Conservation (phyloP, 2,113 vertebrate species). For the Pteronura brasiliensis region DNA sequence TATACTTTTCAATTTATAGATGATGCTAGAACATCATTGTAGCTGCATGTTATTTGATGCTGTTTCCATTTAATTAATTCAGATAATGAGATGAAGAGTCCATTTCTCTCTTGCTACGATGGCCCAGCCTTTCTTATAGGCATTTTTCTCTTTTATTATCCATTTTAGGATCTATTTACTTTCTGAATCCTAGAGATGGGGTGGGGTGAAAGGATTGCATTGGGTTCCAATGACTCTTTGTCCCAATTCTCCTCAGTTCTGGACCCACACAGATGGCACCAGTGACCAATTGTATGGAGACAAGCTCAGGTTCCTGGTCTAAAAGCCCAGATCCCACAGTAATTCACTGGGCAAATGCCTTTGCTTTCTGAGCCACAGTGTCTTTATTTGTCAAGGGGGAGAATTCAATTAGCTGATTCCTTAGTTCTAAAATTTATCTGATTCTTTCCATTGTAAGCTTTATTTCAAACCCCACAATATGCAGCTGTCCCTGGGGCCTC, state of each 20-base stretch:
- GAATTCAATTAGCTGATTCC: slow-evolving; percentile 31
- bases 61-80: slow-evolving; percentile 46
- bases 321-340: neutral
- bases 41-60: neutral
- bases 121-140: neutral
- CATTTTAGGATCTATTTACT: neutral
- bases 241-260: neutral
- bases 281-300: neutral
- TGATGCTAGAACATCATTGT: neutral
- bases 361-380: neutral
- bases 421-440: slow-evolving; percentile 37
- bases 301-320: neutral
- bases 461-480: slow-evolving; percentile 46
- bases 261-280: neutral
- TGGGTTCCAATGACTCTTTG: slow-evolving; percentile 11
- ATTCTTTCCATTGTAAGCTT: slow-evolving; percentile 34
- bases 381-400: slow-evolving; percentile 38
- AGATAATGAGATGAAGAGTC: neutral
- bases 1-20: neutral
- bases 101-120: neutral
- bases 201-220: neutral
- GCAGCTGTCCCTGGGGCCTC: neutral
- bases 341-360: slow-evolving; percentile 31
- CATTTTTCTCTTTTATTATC: neutral
- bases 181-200: neutral